Conservation (phyloP, 2,888 invertebrate species). For the Drosophila longiperda region DNA sequence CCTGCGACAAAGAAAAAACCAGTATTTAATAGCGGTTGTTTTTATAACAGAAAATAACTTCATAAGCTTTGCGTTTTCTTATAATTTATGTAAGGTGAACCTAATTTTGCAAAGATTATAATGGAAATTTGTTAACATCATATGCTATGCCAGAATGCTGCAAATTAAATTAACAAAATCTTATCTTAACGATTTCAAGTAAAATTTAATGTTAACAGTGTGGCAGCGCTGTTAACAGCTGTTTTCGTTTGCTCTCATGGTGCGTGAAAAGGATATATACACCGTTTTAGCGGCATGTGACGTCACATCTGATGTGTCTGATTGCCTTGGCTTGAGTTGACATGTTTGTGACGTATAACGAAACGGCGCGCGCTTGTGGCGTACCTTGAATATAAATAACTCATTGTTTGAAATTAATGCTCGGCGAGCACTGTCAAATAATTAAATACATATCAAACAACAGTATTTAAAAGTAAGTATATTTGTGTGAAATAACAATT, state of each 20-base stretch:
- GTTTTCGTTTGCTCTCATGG: background rate
- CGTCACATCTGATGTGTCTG: background rate
- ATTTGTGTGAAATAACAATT: background rate
- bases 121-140: background rate
- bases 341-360: background rate
- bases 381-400: background rate
- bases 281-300: background rate
- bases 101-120: background rate
- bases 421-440: background rate
- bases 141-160: background rate
- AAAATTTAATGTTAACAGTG: background rate
- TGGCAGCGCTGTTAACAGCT: conserved; percentile 24
- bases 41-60: background rate
- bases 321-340: background rate
- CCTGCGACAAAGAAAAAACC: background rate
- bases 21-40: background rate
- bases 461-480: conserved; percentile 12
- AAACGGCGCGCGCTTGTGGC: background rate
- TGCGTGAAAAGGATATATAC: background rate
- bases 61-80: background rate
- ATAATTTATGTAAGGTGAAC: background rate
- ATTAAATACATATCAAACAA: no score
- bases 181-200: background rate
- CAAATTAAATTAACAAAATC: background rate
- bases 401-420: background rate